Evolutionary conservation across 2,888 invertebrate species (phyloP).

Genomic region (Arge pagana): DNA sequence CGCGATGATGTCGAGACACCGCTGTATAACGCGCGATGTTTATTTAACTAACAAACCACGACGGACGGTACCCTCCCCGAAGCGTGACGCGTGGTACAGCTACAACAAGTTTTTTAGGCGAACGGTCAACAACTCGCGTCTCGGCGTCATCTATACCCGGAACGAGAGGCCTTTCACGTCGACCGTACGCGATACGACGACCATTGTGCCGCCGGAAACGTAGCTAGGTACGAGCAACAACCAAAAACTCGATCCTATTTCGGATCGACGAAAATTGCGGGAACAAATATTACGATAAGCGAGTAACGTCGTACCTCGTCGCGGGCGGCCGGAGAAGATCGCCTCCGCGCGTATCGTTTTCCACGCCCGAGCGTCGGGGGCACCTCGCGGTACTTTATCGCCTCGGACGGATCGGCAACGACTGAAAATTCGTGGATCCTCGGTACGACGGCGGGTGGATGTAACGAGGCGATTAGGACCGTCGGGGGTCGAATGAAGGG

Average conservation of each 20-base stretch:
- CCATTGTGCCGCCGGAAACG: background rate
- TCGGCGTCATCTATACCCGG: background rate
- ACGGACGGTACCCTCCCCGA: conserved; percentile 6
- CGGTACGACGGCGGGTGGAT: background rate
- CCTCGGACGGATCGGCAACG: no score
- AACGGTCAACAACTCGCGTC: conserved; percentile 10
- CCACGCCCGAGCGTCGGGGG: no score
- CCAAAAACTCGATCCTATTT: background rate
- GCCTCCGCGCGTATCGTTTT: no score
- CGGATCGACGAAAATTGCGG: background rate
- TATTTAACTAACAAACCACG: conserved; percentile 50
- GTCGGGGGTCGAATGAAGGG: no score
- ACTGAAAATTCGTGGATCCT: no score
- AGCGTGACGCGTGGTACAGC: conserved; percentile 11
- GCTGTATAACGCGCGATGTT: conserved; percentile 36
- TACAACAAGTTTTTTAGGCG: conserved; percentile 7
- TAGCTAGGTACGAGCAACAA: background rate
- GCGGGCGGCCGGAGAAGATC: no score
- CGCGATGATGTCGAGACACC: conserved; percentile 35
- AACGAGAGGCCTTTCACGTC: background rate
- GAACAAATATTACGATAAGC: background rate
- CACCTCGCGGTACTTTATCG: no score
- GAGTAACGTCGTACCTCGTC: no score
- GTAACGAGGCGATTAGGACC: conserved; percentile 13
- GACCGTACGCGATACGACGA: background rate